Conservation (phyloP, 2,113 vertebrate genomes). For the Petrocephalus zakoni region DNA sequence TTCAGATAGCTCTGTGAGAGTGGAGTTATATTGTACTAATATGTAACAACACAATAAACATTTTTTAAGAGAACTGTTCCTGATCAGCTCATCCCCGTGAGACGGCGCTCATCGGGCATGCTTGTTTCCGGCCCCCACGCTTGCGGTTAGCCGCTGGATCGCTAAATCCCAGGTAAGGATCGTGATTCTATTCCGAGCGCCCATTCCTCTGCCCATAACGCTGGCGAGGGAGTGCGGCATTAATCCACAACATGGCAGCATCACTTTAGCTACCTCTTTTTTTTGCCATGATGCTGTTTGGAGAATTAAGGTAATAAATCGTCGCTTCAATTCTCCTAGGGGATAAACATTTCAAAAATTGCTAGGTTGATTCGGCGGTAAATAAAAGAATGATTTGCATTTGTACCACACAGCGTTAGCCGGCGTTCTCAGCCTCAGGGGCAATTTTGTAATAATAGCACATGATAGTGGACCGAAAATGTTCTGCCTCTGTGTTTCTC, state of each 20-base stretch:
- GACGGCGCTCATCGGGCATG: conserved; percentile 29
- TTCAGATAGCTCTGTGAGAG: conserved; percentile 56
- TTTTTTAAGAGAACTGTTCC: conserved; percentile 52
- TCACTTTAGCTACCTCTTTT: not conserved
- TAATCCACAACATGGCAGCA: not conserved
- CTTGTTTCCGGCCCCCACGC: conserved; percentile 12
- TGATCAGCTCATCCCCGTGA: conserved; percentile 33
- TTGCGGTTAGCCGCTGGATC: not conserved
- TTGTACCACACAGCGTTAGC: not conserved
- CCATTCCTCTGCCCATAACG: not conserved
- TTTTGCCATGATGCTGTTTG: not conserved
- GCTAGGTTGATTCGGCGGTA: not conserved
- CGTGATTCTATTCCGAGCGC: not conserved
- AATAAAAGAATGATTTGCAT: conserved; percentile 20
- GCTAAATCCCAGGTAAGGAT: conserved; percentile 13
- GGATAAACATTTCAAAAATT: conserved; percentile 10
- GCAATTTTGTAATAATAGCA: conserved; percentile 19
- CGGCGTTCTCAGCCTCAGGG: not conserved
- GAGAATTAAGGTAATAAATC: conserved; percentile 10
- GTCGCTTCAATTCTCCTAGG: conserved; percentile 8
- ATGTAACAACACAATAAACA: conserved; percentile 57
- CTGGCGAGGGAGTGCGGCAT: not conserved
- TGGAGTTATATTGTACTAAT: conserved; percentile 56
- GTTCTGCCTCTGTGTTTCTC: not conserved
- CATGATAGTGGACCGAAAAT: conserved; percentile 9